Conservation (phyloP, 2,113 vertebrate genomes). For the Myodes glareolus region DNA sequence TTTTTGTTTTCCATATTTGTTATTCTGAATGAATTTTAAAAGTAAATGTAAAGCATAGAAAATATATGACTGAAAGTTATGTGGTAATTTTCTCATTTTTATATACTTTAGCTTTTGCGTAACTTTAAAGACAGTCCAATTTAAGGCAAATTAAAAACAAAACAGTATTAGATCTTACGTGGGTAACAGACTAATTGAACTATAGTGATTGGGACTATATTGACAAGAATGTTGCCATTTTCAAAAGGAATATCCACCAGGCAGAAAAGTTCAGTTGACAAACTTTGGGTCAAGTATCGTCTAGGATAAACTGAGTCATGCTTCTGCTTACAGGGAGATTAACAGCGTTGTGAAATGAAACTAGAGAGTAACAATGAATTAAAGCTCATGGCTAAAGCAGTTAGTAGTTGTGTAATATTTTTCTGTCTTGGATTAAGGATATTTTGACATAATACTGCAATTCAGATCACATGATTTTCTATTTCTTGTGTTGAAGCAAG, state of each 20-base stretch:
- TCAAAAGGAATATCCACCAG: background rate
- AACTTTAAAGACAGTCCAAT: background rate
- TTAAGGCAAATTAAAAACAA: background rate
- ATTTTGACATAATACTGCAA: constrained; percentile 46
- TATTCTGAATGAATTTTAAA: background rate
- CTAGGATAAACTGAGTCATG: background rate
- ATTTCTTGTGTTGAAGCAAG: constrained; percentile 11
- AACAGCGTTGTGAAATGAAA: background rate
- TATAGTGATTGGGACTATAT: background rate
- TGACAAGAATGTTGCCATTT: background rate
- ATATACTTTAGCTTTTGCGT: background rate
- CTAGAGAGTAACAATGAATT: background rate
- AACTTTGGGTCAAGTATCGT: background rate
- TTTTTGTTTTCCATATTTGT: background rate
- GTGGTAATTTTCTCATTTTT: background rate
- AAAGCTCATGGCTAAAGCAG: background rate
- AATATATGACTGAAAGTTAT: background rate
- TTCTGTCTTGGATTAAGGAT: constrained; percentile 15
- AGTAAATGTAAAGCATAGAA: background rate
- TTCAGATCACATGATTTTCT: background rate
- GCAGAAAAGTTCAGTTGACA: background rate
- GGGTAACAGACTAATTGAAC: background rate
- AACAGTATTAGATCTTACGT: background rate
- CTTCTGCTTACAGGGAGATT: background rate
- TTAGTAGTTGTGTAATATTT: background rate